These are phyloP conservation scores for Pararge aegeria DNA, from an alignment of 1,140 invertebrate species.

Conservation along the genomic window DNA sequence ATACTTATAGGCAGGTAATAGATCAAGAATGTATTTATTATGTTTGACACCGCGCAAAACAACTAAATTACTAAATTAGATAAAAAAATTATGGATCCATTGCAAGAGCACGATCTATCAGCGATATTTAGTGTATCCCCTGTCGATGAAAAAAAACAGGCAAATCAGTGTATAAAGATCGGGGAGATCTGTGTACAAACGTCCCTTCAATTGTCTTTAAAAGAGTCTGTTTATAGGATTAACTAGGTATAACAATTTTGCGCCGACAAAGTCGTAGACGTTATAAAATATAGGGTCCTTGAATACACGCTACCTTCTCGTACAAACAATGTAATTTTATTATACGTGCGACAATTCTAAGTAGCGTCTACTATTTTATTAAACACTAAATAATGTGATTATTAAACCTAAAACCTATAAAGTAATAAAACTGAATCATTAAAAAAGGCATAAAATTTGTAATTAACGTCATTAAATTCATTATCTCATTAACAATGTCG, in stretches of 20 bases:
- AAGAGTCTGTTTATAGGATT: too few relatives aligned
- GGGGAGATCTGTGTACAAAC: too few relatives aligned
- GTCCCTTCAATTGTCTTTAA: too few relatives aligned
- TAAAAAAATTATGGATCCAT: too few relatives aligned
- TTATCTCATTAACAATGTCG: conserved; percentile 12
- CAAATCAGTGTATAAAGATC: too few relatives aligned
- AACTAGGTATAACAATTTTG: not conserved
- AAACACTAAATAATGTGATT: conserved; percentile 10
- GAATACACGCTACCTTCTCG: not conserved
- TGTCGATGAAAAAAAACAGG: too few relatives aligned
- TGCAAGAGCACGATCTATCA: too few relatives aligned
- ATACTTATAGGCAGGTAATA: too few relatives aligned
- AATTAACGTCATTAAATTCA: conserved; percentile 8
- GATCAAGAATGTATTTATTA: too few relatives aligned
- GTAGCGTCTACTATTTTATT: conserved; percentile 4
- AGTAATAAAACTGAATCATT: conserved; percentile 4
- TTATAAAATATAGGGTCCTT: not conserved
- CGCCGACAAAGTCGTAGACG: not conserved
- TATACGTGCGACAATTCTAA: not conserved
- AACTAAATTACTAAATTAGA: too few relatives aligned
- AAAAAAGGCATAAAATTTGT: conserved; percentile 4
- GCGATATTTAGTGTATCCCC: too few relatives aligned
- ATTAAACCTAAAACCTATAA: conserved; percentile 8
- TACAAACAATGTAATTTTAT: conserved; percentile 7
- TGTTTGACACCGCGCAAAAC: too few relatives aligned